Conservation (phyloP, 2,113 vertebrate genomes). For the Sialia sialis region DNA sequence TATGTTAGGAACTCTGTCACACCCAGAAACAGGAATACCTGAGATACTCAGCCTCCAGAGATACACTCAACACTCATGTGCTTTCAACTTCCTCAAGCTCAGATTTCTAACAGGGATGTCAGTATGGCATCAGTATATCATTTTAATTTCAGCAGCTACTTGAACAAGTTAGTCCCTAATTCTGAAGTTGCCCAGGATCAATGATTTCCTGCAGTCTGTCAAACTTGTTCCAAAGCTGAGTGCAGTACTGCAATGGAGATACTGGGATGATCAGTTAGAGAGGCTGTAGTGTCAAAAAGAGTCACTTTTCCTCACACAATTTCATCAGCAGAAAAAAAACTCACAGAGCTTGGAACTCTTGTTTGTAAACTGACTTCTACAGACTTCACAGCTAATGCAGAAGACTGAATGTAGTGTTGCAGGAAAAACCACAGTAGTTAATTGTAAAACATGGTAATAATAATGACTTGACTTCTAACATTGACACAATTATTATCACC, state of each 20-base stretch:
- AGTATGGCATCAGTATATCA: neutral
- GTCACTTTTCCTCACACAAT: neutral
- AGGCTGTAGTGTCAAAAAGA: neutral
- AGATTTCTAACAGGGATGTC: neutral
- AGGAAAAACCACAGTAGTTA: neutral
- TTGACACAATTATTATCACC: neutral
- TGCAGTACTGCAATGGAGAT: fast-evolving
- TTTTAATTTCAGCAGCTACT: neutral
- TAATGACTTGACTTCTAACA: neutral
- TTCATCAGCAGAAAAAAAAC: neutral
- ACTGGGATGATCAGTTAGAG: neutral
- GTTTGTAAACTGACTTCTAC: neutral
- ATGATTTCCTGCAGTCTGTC: neutral
- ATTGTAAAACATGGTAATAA: neutral
- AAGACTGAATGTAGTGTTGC: neutral
- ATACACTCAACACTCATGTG: neutral
- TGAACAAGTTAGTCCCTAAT: neutral
- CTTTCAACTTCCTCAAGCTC: neutral
- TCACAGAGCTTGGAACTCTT: neutral
- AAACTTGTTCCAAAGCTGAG: neutral
- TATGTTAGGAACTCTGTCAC: constrained; percentile 36
- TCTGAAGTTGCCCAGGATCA: neutral
- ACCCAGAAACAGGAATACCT: constrained; percentile 45
- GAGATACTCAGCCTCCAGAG: neutral
- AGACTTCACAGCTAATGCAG: neutral